Base-by-base conservation (phyloP, 2,888 invertebrate species). In the Danaus chrysippus region DNA sequence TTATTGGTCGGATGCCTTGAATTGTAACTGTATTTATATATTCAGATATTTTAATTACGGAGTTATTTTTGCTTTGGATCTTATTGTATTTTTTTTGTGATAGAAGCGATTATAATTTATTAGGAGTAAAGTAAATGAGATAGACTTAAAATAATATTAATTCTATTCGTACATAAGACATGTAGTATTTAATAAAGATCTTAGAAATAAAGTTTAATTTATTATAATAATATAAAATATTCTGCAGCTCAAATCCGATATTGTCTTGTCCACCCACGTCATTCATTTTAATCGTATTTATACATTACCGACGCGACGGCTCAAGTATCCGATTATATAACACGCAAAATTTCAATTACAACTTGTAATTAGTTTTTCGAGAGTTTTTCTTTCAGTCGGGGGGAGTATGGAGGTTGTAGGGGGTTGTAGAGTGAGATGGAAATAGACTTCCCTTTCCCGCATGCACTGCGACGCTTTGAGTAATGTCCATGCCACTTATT, bases 291-390 rank as follows among this genome's bases (percentile, higher is more conserved):
- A 76, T 80, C 86, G 87, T 87, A 90, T 91, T 90, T 89, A 88
- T 90, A 89, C 87, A 90, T 90, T 90, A 89, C 89, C 88, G 89
- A 87, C 87, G 87, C 88, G 89, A 87, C 87, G 87, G 87, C 88
- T 88, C 91, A 91, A 91, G 90, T 91, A 91, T 91, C 90, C 91
- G 91, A 91, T 91, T 91, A 91, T 91, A 87, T 91, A 91, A 91
- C 91, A 91, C 91, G 91, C 91, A 91, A 91, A 91, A 91, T 91
- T 91, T 91, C 91, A 91, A 91, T 91, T 91, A 91, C 91, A 91
- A 91, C 84, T 91, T 91, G 91, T 91, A 91, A 91, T 91, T 91
- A 91, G 91, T 91, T 91, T 91, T 91, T 91, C 86, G 91, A 89
- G 91, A 91, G 91, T 91, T 91, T 91, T 91, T 91, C 91, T 91